Base-by-base conservation (phyloP, 2,797 vertebrate genomes). In the Enteromius fasciolatus region DNA sequence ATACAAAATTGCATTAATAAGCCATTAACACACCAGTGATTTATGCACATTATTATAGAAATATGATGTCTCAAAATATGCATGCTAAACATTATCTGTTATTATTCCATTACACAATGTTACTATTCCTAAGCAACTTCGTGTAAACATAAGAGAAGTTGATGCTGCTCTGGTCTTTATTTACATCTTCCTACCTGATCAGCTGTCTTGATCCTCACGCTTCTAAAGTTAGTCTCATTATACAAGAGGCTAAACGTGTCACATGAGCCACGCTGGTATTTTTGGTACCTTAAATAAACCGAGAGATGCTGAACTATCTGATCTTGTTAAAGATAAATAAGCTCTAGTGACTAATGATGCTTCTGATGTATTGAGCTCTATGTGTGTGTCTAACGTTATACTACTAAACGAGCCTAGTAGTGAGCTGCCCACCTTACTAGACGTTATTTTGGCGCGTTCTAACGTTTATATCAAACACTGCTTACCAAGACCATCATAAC, bases 211-310 rank as follows among this genome's bases (percentile, higher is more conserved):
- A 63, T 50, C 68, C 25, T 50, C 20, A 23, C 33, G 57, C 44
- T 33, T 81, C 46, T 41, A 75, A 66, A 39, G 70, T 66, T 75
- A 75, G 59, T 50, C 80, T 41, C 59, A 54, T 75, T 52, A 36
- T 66, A 61, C 70, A 66, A 64, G 44, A 33, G 23, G 44, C 70
- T 75, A 31, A 73, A 75, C 41, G 14, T 36, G 46, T 74, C 59
- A 81, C 59, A 63, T 64, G 59, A 75, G 44, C n/a, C 31, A 66
- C 46, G 18, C 25, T 54, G 44, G 10, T 81, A 48, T 70, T 59
- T 59, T 17, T 11, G 9, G 20, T 25, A 12, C 20, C 17, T 44
- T 66, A 67, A 76, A 67, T 75, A 76, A 68, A 67, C 7, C 12
- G 4, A 54, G 2, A 14, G 33, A 57, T 57, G 33, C 61, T n/a